Conservation (phyloP, 2,797 vertebrate species). For the Antrozous pallidus region DNA sequence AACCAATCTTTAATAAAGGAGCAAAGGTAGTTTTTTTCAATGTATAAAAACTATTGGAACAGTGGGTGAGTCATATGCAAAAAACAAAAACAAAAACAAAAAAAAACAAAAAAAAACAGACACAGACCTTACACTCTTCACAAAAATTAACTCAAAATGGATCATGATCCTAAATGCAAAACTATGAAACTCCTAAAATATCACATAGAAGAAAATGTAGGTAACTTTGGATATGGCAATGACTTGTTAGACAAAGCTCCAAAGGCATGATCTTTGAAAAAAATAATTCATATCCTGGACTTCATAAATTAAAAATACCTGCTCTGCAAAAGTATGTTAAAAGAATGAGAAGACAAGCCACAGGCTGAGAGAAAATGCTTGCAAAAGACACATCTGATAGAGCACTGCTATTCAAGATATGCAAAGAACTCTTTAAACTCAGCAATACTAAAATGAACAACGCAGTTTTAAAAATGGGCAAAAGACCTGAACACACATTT, state of each 20-base stretch:
- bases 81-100: not conserved
- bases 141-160: not conserved
- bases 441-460: conserved; percentile 2
- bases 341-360: not conserved
- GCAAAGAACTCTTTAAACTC: not conserved
- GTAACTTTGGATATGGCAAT: not conserved
- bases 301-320: not conserved
- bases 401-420: not conserved
- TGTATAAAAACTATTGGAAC: not conserved
- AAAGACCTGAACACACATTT: not conserved
- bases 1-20: not conserved
- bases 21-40: not conserved
- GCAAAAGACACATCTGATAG: not conserved
- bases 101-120: not conserved
- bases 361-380: not conserved
- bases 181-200: not conserved
- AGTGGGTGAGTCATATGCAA: not conserved
- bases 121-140: not conserved
- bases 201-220: not conserved
- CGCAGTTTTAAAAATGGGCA: not conserved
- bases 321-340: not conserved
- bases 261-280: not conserved
- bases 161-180: not conserved
- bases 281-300: not conserved
- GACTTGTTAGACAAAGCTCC: not conserved